Evolutionary conservation across 2,888 invertebrate species (phyloP), one percentile per base, ranked within the genome.

Genomic region (Epinotia ramella): DNA sequence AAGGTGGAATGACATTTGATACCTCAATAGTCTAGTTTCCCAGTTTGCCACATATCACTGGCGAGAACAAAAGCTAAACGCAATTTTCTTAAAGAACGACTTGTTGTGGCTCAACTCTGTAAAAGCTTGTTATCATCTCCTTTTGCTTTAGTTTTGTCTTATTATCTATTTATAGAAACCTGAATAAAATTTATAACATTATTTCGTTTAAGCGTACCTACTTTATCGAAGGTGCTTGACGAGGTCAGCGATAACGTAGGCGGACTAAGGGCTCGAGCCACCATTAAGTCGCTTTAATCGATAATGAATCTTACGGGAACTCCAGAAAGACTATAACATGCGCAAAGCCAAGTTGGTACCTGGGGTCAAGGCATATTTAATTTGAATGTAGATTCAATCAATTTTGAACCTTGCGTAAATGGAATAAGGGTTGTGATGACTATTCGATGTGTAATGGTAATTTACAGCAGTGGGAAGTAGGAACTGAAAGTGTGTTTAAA

Each of bases 171-270:
- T 74, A 69, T 73, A 57, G 59, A 44, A 70, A 70, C 65, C 60
- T 65, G 46, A 65, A 70, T 67, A 56, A 67, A 67, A 63, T 76
- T 67, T 67, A 67, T 67, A 72, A 67, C 72, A 76, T 67, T 63
- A 76, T 76, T 76, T 72, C 63, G 76, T 76, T 76, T 67, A 57
- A 72, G 62, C 56, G 56, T 63, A 74, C 78, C 81, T 83, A 74
- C 79, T 82, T 83, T 82, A 84, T 82, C 81, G 78, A 79, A 81
- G 77, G 64, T 46, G 77, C 16, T 78, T 81, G 81, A 80, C 79
- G 83, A 78, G 78, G 79, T 72, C 75, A 77, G 75, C 67, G 71
- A 72, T 73, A 78, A 73, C 79, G 84, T 84, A 84, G 83, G 85
- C 83, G 81, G 68, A 68, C 73, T 78, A 77, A 78, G 78, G 78